Base-by-base conservation (phyloP, 2,113 vertebrate genomes). In the Sarotherodon lohbergeri region DNA sequence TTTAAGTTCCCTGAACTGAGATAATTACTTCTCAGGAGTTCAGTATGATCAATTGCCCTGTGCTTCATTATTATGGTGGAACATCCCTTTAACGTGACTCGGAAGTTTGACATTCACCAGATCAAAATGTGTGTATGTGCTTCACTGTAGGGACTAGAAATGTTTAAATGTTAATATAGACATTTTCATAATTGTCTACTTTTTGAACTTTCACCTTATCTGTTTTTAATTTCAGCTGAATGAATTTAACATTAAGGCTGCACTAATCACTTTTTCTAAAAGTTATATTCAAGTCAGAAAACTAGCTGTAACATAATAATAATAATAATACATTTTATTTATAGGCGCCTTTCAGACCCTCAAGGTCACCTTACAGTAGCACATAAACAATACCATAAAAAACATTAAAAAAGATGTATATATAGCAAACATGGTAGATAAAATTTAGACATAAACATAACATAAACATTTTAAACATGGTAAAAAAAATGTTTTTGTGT, bases 1-100 rank as follows among this genome's bases (percentile, higher is more conserved):
- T 71, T 84, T 46, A 55, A 32, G 81, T 80, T 66, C 48, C 22
- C 27, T 56, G 43, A 71, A 34, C 27, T 52, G 50, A 71, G 63
- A 88, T 92, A 92, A 93, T 93, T 84, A 92, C 82, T 54, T 63
- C 27, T 73, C 82, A 57, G 80, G 86, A 84, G 89, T 86, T 90
- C 79, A 76, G 52, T 22, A 63, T 43, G 90, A 87, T 92, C 85
- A 90, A 32, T 84, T 34, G 50, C 22, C 87, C 68, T 81, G 55
- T 88, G 83, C 68, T 76, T 91, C 82, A 88, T 91, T 83, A 91
- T 57, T 76, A 14, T 9, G 19, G 79, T 57, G 85, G 86, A 93
- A 92, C 84, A 91, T 89, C 68, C 19, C 24, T 85, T 91, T 87
- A 90, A 83, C 85, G 17, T 22, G 50, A 56, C 55, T 59, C 63